These are phyloP conservation scores for Pterostichus niger DNA, from an alignment of 2,888 invertebrate genomes.

Conservation along the genomic window DNA sequence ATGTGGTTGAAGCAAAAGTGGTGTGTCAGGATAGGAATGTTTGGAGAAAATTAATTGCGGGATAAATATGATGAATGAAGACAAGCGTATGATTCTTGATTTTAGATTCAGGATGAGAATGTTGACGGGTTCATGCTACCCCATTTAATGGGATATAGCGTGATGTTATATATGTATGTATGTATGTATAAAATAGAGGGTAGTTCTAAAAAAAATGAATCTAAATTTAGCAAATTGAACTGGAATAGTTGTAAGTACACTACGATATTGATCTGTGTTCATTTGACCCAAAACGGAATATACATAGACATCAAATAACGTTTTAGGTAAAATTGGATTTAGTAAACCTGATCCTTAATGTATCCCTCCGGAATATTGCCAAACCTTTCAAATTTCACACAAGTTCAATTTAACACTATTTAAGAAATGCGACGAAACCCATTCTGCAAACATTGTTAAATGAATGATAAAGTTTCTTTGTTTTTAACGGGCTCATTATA, in stretches of 20 bases:
- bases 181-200: too few species aligned
- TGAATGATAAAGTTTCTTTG: slow-evolving; percentile 17
- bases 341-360: slow-evolving; percentile 38
- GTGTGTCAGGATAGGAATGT: too few species aligned
- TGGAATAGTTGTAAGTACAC: background rate
- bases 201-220: too few species aligned
- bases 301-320: slow-evolving; percentile 54
- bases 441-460: slow-evolving; percentile 5
- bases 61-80: too few species aligned
- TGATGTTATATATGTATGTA: too few species aligned
- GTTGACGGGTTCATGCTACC: too few species aligned
- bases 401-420: slow-evolving; percentile 5
- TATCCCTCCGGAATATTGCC: slow-evolving; percentile 33
- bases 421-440: background rate
- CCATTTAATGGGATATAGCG: too few species aligned
- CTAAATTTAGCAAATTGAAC: too few species aligned
- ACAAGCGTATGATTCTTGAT: too few species aligned
- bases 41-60: too few species aligned
- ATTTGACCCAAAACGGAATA: slow-evolving; percentile 45
- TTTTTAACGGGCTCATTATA: background rate
- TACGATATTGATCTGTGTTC: slow-evolving; percentile 21
- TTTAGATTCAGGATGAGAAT: too few species aligned
- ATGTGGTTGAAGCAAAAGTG: too few species aligned
- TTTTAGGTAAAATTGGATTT: slow-evolving; percentile 51
- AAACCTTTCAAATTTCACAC: slow-evolving; percentile 30